Percentiles rank a stretch among this genome's conserved stretches.
Evolutionary conservation across 2,113 vertebrate species (phyloP).

Genomic region (Xyliphius kryptos): DNA sequence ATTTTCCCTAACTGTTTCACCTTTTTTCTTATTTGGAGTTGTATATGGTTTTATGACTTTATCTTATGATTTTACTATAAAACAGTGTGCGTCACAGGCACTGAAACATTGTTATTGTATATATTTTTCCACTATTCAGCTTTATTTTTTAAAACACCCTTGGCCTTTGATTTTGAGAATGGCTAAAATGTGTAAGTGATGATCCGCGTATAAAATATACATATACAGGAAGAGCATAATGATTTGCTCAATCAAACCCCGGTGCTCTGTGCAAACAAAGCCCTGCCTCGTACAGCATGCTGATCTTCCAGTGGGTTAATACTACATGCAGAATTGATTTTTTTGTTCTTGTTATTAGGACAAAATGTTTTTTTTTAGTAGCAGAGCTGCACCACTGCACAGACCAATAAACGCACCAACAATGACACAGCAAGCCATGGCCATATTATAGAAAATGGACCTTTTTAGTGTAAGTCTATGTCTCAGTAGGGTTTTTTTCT

Average conservation of each 20-base stretch:
- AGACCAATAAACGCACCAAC: constrained; percentile 5
- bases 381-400: constrained; percentile 21
- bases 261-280: background rate
- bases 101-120: no score
- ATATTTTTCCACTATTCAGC: no score
- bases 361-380: constrained; percentile 31
- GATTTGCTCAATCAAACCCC: constrained; percentile 8
- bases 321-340: background rate
- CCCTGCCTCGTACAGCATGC: constrained; percentile 7
- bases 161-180: no score
- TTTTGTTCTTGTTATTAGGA: constrained; percentile 15
- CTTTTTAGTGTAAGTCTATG: constrained; percentile 19
- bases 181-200: no score
- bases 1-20: no score
- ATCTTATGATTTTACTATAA: no score
- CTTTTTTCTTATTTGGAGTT: no score
- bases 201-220: no score
- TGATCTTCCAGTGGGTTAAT: background rate
- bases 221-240: constrained; percentile 21
- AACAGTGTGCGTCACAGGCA: no score
- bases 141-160: no score
- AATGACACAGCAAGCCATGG: constrained; percentile 4
- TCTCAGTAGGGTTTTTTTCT: constrained; percentile 17
- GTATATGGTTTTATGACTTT: no score
- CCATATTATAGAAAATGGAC: constrained; percentile 12